Evolutionary conservation across 2,888 invertebrate species (phyloP).

Genomic region (Thecocarcelia acutangulata): DNA sequence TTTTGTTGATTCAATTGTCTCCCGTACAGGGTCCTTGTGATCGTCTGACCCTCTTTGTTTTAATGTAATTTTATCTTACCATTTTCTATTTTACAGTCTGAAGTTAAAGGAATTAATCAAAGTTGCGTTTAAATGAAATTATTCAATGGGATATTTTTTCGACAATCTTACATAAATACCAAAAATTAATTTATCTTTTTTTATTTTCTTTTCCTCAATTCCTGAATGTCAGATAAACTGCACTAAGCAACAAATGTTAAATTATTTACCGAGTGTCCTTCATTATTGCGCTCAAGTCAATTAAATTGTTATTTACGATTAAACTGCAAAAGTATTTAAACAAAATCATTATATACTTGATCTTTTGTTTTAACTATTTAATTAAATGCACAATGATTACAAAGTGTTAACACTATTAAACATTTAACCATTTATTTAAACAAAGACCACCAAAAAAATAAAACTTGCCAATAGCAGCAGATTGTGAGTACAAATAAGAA

Average conservation of each 20-base stretch:
- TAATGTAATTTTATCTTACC: too few relatives aligned
- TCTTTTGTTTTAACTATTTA: slow-evolving; percentile 1
- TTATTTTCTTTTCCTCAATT: too few relatives aligned
- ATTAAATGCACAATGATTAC: slow-evolving; percentile 15
- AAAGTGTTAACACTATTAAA: slow-evolving; percentile 55
- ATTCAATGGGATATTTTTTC: too few relatives aligned
- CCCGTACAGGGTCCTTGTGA: too few relatives aligned
- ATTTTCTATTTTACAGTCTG: too few relatives aligned
- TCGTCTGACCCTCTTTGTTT: too few relatives aligned
- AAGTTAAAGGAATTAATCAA: too few relatives aligned
- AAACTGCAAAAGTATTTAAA: not conserved
- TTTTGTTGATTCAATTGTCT: too few relatives aligned
- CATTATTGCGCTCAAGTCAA: slow-evolving; percentile 6
- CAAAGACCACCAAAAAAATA: slow-evolving; percentile 8
- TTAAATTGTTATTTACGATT: slow-evolving; percentile 40
- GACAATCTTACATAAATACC: too few relatives aligned
- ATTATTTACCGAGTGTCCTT: slow-evolving; percentile 51
- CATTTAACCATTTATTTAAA: not conserved
- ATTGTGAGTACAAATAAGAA: not conserved
- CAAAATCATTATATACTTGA: not conserved
- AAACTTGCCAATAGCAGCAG: slow-evolving; percentile 37
- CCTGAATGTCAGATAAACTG: too few relatives aligned
- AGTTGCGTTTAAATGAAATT: too few relatives aligned
- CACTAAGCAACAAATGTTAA: slow-evolving; percentile 2
- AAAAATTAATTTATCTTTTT: too few relatives aligned